Percentiles rank a stretch among this genome's conserved stretches.
phyloP scores from a whole-genome alignment of 2,113 vertebrate genomes.

The Balaenoptera acutorostrata region DNA sequence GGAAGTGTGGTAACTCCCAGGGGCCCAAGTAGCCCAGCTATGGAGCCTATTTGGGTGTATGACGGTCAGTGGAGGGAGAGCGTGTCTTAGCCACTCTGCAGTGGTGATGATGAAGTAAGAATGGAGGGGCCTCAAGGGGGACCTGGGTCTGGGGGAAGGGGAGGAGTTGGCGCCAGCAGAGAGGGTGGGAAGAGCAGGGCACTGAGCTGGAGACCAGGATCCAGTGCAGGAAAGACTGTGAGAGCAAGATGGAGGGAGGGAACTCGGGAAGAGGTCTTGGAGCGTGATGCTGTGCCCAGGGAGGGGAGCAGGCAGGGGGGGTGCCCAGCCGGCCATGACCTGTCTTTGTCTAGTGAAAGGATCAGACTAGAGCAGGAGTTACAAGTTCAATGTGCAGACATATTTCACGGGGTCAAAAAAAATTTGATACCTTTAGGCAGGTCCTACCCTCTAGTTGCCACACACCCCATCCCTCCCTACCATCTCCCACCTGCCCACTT shows the following conservation, averaged over 20 bases:
- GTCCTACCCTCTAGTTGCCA: background rate
- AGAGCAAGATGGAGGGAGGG: background rate
- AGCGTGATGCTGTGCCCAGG: background rate
- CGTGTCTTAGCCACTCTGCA: fast-evolving
- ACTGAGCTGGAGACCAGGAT: background rate
- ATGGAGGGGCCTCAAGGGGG: too few species aligned
- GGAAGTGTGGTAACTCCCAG: background rate
- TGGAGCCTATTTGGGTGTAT: background rate
- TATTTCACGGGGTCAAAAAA: background rate
- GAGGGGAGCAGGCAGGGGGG: background rate
- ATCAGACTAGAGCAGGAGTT: background rate
- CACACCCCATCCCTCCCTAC: background rate
- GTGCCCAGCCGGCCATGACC: background rate
- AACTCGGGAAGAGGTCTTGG: background rate
- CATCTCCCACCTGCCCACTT: background rate
- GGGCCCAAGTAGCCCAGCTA: background rate
- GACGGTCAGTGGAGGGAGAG: too few species aligned
- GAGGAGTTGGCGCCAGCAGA: background rate
- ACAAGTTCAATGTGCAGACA: background rate
- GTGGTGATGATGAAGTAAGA: background rate
- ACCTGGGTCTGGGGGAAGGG: background rate
- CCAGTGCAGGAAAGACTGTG: background rate
- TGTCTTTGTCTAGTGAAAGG: background rate
- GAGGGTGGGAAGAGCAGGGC: background rate
- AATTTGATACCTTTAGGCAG: background rate